Conservation (phyloP, 2,888 invertebrate species). For the Trissolcus japonicus region DNA sequence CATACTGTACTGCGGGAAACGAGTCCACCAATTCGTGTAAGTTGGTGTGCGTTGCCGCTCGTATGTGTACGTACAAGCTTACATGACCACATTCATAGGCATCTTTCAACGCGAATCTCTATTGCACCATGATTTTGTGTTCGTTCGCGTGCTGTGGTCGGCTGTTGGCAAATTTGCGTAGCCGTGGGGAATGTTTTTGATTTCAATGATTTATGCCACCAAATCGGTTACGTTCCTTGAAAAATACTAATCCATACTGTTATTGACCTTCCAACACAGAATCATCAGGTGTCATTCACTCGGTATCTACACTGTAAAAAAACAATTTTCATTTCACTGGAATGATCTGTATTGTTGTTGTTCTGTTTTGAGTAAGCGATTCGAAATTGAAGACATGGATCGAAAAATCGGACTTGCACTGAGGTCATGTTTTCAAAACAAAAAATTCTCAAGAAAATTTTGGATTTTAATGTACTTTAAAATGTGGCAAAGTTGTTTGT, state of each 20-base stretch:
- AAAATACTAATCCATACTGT: slow-evolving; percentile 64
- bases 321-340: too few relatives aligned
- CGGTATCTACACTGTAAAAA: too few relatives aligned
- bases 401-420: too few relatives aligned
- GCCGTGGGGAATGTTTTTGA: slow-evolving; percentile 76
- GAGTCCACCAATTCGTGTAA: slow-evolving; percentile 57
- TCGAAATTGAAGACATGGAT: too few relatives aligned
- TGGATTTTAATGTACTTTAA: too few relatives aligned
- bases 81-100: slow-evolving; percentile 61
- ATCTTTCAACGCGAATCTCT: slow-evolving; percentile 61
- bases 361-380: too few relatives aligned
- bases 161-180: slow-evolving; percentile 76
- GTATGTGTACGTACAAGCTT: slow-evolving; percentile 56
- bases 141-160: slow-evolving; percentile 75
- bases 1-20: slow-evolving; percentile 49
- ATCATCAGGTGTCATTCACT: too few relatives aligned
- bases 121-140: slow-evolving; percentile 74
- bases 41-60: slow-evolving; percentile 55
- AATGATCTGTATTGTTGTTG: too few relatives aligned
- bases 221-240: slow-evolving; percentile 67
- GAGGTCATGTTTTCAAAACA: too few relatives aligned
- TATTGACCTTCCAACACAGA: slow-evolving; percentile 64
- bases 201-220: slow-evolving; percentile 76
- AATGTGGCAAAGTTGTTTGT: too few relatives aligned
- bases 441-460: too few relatives aligned